Percentiles rank a stretch among this genome's conserved stretches.
These are phyloP conservation scores for Zygogramma bicolorata DNA, from an alignment of 2,888 invertebrate species.

Conservation along the genomic window DNA sequence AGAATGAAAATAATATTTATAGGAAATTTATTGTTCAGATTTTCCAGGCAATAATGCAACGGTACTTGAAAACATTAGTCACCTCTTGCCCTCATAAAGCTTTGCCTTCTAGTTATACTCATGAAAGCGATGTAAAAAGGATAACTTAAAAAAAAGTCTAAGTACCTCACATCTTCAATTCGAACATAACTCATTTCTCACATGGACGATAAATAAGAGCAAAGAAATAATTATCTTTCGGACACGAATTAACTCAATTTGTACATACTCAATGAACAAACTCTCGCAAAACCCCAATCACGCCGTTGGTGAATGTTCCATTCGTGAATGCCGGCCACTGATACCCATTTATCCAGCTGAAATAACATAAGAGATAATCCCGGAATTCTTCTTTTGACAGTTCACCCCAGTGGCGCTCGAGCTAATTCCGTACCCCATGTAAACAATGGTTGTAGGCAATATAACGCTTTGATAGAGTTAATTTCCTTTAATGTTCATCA, in stretches of 20 bases:
- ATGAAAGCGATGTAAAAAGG: too few species aligned
- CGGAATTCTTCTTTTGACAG: conserved; percentile 5
- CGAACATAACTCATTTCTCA: too few species aligned
- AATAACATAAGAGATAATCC: background rate
- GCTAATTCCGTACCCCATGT: background rate
- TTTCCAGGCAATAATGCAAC: too few species aligned
- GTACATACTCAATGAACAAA: background rate
- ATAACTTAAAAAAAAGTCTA: too few species aligned
- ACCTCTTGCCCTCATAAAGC: too few species aligned
- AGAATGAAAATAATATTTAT: too few species aligned
- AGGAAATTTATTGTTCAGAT: too few species aligned
- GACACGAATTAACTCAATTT: background rate
- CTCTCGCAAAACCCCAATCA: background rate
- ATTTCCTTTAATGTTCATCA: conserved; percentile 13
- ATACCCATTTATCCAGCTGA: background rate
- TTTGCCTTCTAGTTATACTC: too few species aligned
- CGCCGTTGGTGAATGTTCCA: background rate
- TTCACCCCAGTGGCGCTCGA: background rate
- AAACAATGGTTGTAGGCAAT: conserved; percentile 9
- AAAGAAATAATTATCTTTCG: too few species aligned
- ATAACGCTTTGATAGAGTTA: conserved; percentile 20
- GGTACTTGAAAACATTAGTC: too few species aligned
- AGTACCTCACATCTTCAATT: too few species aligned
- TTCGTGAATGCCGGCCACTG: background rate
- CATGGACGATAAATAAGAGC: too few species aligned